Base-by-base conservation (phyloP, 2,113 vertebrate genomes). In the Sceloporus undulatus region DNA sequence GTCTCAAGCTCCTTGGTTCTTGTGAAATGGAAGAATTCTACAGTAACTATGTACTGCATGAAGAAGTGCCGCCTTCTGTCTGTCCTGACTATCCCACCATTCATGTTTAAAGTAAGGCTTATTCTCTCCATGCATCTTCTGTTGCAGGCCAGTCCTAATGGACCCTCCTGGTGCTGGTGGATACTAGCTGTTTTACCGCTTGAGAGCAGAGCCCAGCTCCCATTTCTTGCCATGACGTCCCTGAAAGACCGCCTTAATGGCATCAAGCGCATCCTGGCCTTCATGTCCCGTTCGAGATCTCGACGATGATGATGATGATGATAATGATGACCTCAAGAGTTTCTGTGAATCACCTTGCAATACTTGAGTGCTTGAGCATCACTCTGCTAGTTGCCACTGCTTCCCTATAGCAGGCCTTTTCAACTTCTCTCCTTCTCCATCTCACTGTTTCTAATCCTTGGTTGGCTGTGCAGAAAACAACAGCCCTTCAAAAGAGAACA, bases 151-250 rank as follows among this genome's bases (percentile, higher is more conserved):
- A 97, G 95, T 79, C 97, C 97, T 0, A 96, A 98, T 0, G 97
- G 97, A 10, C 97, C 97, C 23, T 96, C 97, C 48, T 98, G 97
- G 97, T 98, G 97, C 92, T 98, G 97, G 97, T 98, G 97, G 97
- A 95, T 95, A 13, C 91, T 98, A 7, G 97, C 97, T 5, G 97
- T 98, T 80, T 96, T 98, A 59, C 97, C 97, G 1, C 88, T 98
- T 18, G 97, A 97, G 94, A 97, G 94, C 91, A 94, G 97, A 92
- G 97, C 97, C 81, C 97, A 98, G 93, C 97, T 98, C 14, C 97
- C 97, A 0, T 98, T 98, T 89, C 96, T 97, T 1, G 97, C 97
- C 75, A 97, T 97, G 97, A 97, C 94, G 7, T 97, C 97, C 87
- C 95, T 98, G 77, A 95, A 92, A 85, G 97, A 97, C 62, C 96